Evolutionary conservation across 2,797 vertebrate genomes (phyloP), one percentile per base, ranked within the genome.

Genomic region (Siniperca obscura): DNA sequence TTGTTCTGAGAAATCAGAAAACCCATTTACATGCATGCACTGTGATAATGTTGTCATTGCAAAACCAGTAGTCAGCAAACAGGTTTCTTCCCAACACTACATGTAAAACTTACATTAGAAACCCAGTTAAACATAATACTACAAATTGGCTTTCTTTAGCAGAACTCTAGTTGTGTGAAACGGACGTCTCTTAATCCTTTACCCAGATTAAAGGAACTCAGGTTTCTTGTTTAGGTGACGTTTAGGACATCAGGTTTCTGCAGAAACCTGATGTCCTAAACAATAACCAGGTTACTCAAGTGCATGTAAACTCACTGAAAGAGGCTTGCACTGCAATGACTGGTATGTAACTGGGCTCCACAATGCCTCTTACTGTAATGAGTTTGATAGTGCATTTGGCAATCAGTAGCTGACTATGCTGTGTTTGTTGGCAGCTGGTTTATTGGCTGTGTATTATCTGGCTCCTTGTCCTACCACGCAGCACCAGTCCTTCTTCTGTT

Each of bases 361-460:
- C 78, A 68, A 60, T 57, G 70, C 72, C 52, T 86, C 70, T 77
- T 53, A 78, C 82, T 79, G 69, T 82, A 72, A 78, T 55, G 79
- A 52, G 36, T 74, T 79, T 86, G 78, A 80, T 78, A 70, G 70
- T 44, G 56, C 50, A 53, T 44, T 85, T 71, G 83, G 82, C 70
- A 67, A 40, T 78, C 86, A 74, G 72, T 55, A 78, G 80, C 85
- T 76, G 78, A 83, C 78, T 71, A 62, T 65, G 72, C 86, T 87
- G 86, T 87, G 68, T 80, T 83, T 82, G 73, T 84, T 89, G 91
- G 89, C 91, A 86, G 83, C 88, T 88, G 73, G 59, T 74, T 80
- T 59, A 55, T 55, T 88, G 92, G 88, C 87, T 30, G 65, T n/a
- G 73, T 75, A 52, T 81, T 76, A 76, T 86, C 86, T 89, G 88